phyloP scores from a whole-genome alignment of 2,797 vertebrate species.

The Neosilurus hyrtlii region DNA sequence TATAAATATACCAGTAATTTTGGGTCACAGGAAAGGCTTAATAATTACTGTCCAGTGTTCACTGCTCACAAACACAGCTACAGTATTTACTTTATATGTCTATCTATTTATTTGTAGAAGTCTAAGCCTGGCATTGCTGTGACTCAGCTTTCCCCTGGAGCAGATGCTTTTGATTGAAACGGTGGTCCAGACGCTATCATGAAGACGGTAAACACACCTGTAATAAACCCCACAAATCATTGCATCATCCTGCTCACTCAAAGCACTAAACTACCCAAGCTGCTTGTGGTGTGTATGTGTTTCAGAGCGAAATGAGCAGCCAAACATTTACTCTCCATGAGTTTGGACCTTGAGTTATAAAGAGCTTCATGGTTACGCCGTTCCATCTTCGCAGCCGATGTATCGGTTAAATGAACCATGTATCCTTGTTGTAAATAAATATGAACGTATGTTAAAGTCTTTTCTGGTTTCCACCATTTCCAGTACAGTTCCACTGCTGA shows the following conservation, averaged over 20 bases:
- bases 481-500: neutral
- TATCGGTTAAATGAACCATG: neutral
- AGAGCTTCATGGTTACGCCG: neutral
- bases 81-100: too few relatives aligned
- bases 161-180: neutral
- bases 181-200: neutral
- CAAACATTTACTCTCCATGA: neutral
- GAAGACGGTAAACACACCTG: neutral
- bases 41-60: neutral
- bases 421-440: neutral
- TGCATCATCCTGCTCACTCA: too few relatives aligned
- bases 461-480: neutral
- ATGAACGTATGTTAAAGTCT: neutral
- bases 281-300: neutral
- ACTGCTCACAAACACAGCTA: neutral
- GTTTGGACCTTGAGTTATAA: neutral
- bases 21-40: neutral
- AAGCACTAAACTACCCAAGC: neutral
- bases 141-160: neutral
- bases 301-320: neutral
- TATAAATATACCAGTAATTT: neutral
- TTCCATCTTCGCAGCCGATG: neutral
- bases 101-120: neutral
- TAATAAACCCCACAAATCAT: neutral
- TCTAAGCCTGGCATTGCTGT: neutral